Evolutionary conservation across 30 jellyfish, hydroid and myxozoan species (phyloP).

Genomic region (Aurelia sp.): DNA sequence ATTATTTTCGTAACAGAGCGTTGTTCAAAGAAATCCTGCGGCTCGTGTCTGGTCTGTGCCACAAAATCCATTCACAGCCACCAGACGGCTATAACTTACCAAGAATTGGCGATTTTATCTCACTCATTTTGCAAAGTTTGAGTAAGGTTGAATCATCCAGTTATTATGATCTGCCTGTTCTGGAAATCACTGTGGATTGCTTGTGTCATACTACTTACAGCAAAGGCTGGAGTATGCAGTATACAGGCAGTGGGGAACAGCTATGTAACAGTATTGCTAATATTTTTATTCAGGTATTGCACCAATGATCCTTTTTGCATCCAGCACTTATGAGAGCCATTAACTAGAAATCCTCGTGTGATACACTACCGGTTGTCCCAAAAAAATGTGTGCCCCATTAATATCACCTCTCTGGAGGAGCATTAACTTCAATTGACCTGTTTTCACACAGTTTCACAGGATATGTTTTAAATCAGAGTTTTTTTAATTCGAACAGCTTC

Average conservation of each 20-base stretch:
- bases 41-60: slow-evolving; percentile 16
- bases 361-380: not conserved
- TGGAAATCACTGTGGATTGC: slow-evolving; percentile 85
- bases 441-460: too few species aligned
- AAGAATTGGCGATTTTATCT: slow-evolving; percentile 57
- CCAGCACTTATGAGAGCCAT: too few species aligned
- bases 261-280: slow-evolving; percentile 68
- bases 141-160: slow-evolving; percentile 77
- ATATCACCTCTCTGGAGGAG: too few species aligned
- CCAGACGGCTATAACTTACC: not conserved
- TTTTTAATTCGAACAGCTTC: too few species aligned
- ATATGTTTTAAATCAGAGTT: too few species aligned
- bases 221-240: slow-evolving; percentile 87
- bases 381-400: too few species aligned
- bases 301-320: too few species aligned
- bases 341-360: too few species aligned
- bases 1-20: slow-evolving; percentile 20
- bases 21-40: slow-evolving; percentile 53
- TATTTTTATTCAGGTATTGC: slow-evolving; percentile 62
- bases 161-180: slow-evolving; percentile 91
- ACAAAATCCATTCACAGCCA: slow-evolving; percentile 28
- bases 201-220: slow-evolving; percentile 66
- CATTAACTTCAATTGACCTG: too few species aligned
- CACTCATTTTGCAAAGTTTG: slow-evolving; percentile 46
- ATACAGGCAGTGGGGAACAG: slow-evolving; percentile 65